phyloP scores from a whole-genome alignment of 2,888 invertebrate genomes.

The Drosophila aldrichi region DNA sequence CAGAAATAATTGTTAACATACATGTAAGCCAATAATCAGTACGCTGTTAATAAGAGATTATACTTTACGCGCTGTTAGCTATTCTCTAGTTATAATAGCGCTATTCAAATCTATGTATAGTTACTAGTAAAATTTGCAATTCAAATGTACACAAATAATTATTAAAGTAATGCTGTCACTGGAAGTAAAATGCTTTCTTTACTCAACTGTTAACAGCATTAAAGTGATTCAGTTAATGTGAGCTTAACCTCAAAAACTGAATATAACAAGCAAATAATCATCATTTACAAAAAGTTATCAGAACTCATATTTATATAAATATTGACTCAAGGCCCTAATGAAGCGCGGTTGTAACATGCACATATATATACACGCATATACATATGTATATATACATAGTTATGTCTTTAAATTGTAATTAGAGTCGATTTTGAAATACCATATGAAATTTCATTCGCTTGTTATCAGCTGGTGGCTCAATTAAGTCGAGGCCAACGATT shows the following conservation, averaged over 20 bases:
- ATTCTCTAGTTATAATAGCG: neutral
- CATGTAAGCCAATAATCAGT: neutral
- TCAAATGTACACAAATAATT: neutral
- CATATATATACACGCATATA: neutral
- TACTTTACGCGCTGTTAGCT: neutral
- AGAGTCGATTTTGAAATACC: slow-evolving; percentile 5
- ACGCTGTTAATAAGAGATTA: neutral
- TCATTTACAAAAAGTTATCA: slow-evolving; percentile 8
- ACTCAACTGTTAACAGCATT: neutral
- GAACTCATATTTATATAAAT: slow-evolving; percentile 12
- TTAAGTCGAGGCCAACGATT: slow-evolving; percentile 48
- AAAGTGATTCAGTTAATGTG: neutral
- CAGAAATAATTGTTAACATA: neutral
- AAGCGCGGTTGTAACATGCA: slow-evolving; percentile 5
- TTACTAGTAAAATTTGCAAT: neutral
- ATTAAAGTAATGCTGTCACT: neutral
- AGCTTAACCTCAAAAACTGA: neutral
- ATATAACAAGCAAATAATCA: neutral
- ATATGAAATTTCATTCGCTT: slow-evolving; percentile 8
- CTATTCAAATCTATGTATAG: neutral
- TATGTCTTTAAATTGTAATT: slow-evolving; percentile 32
- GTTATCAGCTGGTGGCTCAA: slow-evolving; percentile 44
- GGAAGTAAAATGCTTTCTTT: neutral
- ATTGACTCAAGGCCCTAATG: neutral
- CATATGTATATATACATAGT: neutral